Conservation (phyloP, 1,140 invertebrate species). For the Diachasmimorpha longicaudata region DNA sequence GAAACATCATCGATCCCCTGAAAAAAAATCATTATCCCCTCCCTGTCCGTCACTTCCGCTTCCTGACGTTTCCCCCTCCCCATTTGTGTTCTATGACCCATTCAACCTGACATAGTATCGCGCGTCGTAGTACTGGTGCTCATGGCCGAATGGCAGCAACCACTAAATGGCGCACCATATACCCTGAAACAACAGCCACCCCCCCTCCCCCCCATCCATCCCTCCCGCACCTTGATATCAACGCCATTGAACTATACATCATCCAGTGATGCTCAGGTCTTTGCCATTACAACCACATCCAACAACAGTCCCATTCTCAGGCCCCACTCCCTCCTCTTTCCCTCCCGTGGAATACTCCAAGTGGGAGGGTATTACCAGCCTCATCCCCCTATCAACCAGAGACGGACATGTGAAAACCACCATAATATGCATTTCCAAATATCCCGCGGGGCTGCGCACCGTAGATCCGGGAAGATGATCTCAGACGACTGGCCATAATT, state of each 20-base stretch:
- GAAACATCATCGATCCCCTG: background rate
- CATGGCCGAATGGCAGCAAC: constrained; percentile 11
- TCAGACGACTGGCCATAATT: no score
- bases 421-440: background rate
- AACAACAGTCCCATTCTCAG: background rate
- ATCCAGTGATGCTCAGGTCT: constrained; percentile 17
- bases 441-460: background rate
- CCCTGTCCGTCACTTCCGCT: background rate
- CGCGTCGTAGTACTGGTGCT: background rate
- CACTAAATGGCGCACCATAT: constrained; percentile 17
- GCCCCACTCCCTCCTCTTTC: background rate
- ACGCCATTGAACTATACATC: constrained; percentile 19
- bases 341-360: no score
- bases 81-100: background rate
- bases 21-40: background rate
- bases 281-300: background rate
- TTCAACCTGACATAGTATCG: background rate
- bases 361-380: background rate
- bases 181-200: background rate
- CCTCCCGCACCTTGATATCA: constrained; percentile 14
- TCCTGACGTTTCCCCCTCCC: background rate
- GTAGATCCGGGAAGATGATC: no score
- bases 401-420: background rate
- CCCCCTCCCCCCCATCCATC: no score
- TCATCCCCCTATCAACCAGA: background rate